Percentiles rank a stretch among this genome's conserved stretches.
Evolutionary conservation across 2,797 vertebrate genomes (phyloP).

Genomic region (Megaceryle alcyon): DNA sequence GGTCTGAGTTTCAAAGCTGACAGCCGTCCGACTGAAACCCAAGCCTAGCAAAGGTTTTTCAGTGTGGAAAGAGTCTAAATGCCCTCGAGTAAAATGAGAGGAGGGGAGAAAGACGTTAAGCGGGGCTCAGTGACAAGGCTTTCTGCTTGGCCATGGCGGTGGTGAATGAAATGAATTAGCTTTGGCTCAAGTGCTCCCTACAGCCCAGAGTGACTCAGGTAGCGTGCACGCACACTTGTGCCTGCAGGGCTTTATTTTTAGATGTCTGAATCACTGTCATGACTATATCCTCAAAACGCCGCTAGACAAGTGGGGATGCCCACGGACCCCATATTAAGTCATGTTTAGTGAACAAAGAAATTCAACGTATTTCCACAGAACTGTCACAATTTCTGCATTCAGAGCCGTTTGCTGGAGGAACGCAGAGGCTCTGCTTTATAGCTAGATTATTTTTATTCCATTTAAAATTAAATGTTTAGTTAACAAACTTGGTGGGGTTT

Average conservation of each 20-base stretch:
- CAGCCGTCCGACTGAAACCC: neutral
- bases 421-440: neutral
- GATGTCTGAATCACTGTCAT: conserved; percentile 49
- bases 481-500: neutral
- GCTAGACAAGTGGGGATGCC: conserved; percentile 35
- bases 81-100: neutral
- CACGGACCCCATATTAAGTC: conserved; percentile 57
- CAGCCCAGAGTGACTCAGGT: conserved; percentile 28
- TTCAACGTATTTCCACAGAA: neutral
- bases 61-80: neutral
- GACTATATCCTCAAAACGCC: neutral
- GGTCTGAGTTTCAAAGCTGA: conserved; percentile 37
- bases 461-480: neutral
- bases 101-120: neutral
- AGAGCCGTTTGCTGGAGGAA: neutral
- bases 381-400: neutral
- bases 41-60: neutral
- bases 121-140: neutral
- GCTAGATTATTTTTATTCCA: neutral
- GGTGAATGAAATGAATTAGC: neutral
- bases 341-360: conserved; percentile 26
- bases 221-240: neutral
- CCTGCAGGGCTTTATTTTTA: conserved; percentile 61
- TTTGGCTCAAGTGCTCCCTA: neutral
- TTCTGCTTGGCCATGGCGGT: neutral